Evolutionary conservation across 2,888 invertebrate genomes (phyloP).

Genomic region (Ennomos quercinarius): DNA sequence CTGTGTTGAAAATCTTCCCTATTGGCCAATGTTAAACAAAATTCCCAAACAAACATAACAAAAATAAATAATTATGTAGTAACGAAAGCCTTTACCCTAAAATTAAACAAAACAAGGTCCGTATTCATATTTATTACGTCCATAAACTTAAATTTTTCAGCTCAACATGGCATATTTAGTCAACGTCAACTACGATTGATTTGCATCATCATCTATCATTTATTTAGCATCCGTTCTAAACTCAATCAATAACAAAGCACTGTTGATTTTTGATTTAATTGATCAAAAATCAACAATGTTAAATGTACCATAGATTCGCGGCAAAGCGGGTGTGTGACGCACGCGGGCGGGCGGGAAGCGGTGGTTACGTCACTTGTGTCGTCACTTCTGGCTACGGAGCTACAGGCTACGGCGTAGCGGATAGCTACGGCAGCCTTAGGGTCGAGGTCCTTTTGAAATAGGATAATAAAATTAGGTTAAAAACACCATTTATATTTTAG

Average conservation of each 20-base stretch:
- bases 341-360: slow-evolving; percentile 63
- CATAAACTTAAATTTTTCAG: no score
- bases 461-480: slow-evolving; percentile 9
- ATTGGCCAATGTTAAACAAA: no score
- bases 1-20: no score
- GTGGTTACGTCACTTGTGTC: slow-evolving; percentile 73
- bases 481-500: neutral
- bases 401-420: slow-evolving; percentile 52
- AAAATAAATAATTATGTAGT: no score
- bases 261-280: slow-evolving; percentile 63
- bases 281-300: no score
- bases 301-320: slow-evolving; percentile 60
- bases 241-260: slow-evolving; percentile 49
- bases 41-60: no score
- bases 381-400: slow-evolving; percentile 54
- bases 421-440: slow-evolving; percentile 23
- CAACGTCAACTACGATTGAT: no score
- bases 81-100: no score
- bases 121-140: no score
- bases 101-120: no score
- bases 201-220: neutral
- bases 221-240: slow-evolving; percentile 17
- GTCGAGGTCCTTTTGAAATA: slow-evolving; percentile 20
- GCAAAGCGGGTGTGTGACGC: slow-evolving; percentile 56
- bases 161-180: no score